Conservation (phyloP, 2,888 invertebrate genomes). For the Cerastis leucographa region DNA sequence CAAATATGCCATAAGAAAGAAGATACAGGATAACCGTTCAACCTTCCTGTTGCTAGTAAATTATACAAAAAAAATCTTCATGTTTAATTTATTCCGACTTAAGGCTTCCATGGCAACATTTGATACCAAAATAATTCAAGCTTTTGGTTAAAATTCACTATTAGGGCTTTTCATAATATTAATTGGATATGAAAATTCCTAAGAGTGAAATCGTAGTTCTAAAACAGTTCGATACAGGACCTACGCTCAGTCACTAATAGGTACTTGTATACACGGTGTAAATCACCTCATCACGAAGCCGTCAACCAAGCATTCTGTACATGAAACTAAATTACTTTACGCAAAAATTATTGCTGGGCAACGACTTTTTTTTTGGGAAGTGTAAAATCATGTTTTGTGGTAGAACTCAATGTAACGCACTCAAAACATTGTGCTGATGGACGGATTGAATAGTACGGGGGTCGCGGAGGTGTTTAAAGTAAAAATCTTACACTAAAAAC, state of each 20-base stretch:
- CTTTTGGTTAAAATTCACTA: neutral
- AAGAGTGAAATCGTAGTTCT: neutral
- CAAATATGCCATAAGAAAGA: neutral
- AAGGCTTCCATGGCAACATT: neutral
- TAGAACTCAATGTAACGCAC: too few relatives aligned
- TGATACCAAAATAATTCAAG: neutral
- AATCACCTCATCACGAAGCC: too few relatives aligned
- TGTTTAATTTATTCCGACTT: neutral
- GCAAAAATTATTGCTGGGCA: too few relatives aligned
- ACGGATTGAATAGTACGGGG: too few relatives aligned
- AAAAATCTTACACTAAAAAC: too few relatives aligned
- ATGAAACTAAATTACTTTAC: too few relatives aligned
- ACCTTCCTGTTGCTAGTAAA: neutral
- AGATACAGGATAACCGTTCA: neutral
- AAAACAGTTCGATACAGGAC: neutral
- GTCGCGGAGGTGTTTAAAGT: too few relatives aligned
- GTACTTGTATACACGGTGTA: too few relatives aligned
- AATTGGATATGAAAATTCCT: neutral
- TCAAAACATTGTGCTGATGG: too few relatives aligned
- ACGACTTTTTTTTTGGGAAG: too few relatives aligned
- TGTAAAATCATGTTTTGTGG: too few relatives aligned
- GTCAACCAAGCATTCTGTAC: too few relatives aligned
- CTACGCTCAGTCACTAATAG: neutral
- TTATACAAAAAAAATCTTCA: neutral
- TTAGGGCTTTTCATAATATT: neutral